A percentile compares a stretch with the other conserved stretches of the same genome.
These are phyloP conservation scores for Chaetodon trifascialis DNA, from an alignment of 2,113 vertebrate species.

Conservation along the genomic window DNA sequence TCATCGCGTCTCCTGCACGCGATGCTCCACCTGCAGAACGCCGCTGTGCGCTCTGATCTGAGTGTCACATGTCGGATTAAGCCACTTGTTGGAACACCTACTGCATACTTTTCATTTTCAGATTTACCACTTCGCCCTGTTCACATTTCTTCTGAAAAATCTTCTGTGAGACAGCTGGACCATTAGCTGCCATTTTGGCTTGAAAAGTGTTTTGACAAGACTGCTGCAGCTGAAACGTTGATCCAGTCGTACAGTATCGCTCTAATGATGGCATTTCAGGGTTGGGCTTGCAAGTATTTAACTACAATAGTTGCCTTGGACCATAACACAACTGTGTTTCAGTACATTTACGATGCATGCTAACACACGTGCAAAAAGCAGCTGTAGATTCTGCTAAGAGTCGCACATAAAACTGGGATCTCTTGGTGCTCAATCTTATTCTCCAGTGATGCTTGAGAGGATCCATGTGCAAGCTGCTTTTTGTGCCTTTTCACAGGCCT, in stretches of 20 bases:
- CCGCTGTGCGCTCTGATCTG: not conserved
- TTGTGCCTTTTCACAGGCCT: not conserved
- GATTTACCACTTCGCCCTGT: not conserved
- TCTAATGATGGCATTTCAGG: not conserved
- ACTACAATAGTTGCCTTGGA: no score
- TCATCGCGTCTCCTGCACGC: not conserved
- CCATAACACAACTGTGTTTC: not conserved
- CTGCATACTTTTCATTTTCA: not conserved
- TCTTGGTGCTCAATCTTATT: not conserved
- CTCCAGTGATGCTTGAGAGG: not conserved
- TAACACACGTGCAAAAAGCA: not conserved
- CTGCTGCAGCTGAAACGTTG: slow-evolving; percentile 1
- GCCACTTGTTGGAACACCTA: not conserved
- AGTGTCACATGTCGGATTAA: not conserved
- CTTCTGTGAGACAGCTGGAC: slow-evolving; percentile 1
- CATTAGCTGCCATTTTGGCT: slow-evolving; percentile 6
- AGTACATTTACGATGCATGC: not conserved
- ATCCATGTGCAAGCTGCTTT: not conserved
- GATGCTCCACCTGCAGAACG: not conserved
- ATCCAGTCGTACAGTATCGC: not conserved
- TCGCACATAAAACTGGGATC: not conserved
- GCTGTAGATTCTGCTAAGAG: not conserved
- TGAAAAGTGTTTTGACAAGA: not conserved
- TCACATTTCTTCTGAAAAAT: not conserved
- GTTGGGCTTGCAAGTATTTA: not conserved